Evolutionary conservation across 1,140 invertebrate genomes (phyloP).

Genomic region (Venustaconcha ellipsiformis): DNA sequence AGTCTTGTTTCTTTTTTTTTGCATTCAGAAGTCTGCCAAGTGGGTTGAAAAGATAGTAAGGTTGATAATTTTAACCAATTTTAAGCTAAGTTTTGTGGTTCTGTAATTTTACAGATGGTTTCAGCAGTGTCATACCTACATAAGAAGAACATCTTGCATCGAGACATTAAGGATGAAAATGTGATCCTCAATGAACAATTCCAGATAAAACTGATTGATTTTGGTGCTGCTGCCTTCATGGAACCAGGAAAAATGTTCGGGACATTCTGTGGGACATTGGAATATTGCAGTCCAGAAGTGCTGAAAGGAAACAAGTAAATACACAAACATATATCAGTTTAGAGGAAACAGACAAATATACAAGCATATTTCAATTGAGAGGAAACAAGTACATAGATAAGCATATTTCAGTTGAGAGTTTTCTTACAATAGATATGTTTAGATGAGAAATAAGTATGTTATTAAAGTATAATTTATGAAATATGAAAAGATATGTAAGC

Average conservation of each 20-base stretch:
- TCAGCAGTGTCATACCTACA: slow-evolving; percentile 80
- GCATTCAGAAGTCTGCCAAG: too few species aligned
- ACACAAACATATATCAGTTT: not conserved
- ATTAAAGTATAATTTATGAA: too few species aligned
- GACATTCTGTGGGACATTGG: slow-evolving; percentile 84
- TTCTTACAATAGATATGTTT: too few species aligned
- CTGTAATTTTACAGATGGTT: slow-evolving; percentile 72
- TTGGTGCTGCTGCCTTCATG: slow-evolving; percentile 79
- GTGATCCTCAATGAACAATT: slow-evolving; percentile 82
- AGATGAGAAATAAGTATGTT: too few species aligned
- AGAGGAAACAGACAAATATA: too few species aligned
- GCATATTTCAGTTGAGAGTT: too few species aligned
- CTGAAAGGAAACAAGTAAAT: slow-evolving; percentile 78
- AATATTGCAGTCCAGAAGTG: slow-evolving; percentile 85
- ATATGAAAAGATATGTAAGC: too few species aligned
- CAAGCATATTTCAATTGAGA: too few species aligned
- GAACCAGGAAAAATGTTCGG: slow-evolving; percentile 77
- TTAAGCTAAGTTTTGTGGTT: not conserved
- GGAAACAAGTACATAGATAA: too few species aligned
- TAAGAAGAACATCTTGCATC: slow-evolving; percentile 77
- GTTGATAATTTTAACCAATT: not conserved
- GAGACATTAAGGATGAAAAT: slow-evolving; percentile 85
- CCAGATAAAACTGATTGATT: slow-evolving; percentile 83
- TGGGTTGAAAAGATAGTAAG: too few species aligned
- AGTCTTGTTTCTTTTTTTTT: too few species aligned